Evolutionary conservation across 2,797 vertebrate genomes (phyloP).

Genomic region (Hypotaenidia philippensis): DNA sequence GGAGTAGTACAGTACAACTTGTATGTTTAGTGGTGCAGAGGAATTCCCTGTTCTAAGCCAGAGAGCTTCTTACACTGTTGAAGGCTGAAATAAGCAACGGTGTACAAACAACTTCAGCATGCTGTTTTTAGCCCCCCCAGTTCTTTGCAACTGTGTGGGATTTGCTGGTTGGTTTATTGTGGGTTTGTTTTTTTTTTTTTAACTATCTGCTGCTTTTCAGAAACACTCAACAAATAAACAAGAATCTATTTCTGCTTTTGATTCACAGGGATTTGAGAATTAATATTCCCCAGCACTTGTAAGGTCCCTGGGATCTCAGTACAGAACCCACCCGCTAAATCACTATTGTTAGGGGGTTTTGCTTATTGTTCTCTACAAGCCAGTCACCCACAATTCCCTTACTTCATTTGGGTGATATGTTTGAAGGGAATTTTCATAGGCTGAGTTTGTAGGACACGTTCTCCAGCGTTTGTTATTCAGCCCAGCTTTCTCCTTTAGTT

Average conservation of each 20-base stretch:
- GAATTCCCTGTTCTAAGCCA: not conserved
- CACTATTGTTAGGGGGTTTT: not conserved
- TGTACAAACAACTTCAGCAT: not conserved
- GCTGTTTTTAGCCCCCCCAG: not conserved
- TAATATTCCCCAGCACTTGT: not conserved
- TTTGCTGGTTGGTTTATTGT: not conserved
- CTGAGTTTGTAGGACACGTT: not conserved
- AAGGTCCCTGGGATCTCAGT: not conserved
- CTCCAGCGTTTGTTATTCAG: not conserved
- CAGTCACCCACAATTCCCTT: not conserved
- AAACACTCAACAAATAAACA: not conserved
- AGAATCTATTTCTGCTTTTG: not conserved
- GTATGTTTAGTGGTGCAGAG: not conserved
- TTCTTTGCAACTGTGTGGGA: not conserved
- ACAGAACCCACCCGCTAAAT: not conserved
- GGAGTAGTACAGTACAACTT: not conserved
- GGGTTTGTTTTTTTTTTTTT: not conserved
- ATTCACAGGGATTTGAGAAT: not conserved
- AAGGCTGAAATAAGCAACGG: not conserved
- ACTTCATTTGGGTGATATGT: not conserved
- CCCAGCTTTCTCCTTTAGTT: not conserved
- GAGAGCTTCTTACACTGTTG: not conserved
- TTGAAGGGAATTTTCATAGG: not conserved
- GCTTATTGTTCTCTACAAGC: not conserved
- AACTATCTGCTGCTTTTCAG: slow-evolving; percentile 1